Evolutionary conservation across 2,888 invertebrate genomes (phyloP), one percentile per base, ranked within the genome.

Genomic region (Hypolimnas misippus): DNA sequence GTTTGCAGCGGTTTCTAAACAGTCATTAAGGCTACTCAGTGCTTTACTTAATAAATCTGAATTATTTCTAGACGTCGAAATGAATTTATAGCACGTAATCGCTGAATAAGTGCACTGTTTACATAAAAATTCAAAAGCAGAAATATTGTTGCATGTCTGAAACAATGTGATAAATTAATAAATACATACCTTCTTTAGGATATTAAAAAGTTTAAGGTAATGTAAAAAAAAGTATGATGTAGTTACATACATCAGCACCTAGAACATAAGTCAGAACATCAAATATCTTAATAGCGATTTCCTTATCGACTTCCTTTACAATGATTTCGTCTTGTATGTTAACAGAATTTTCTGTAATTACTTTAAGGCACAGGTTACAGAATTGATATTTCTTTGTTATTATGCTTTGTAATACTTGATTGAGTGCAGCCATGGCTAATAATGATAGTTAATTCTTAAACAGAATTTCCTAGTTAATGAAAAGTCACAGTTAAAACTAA

Each of bases 311-410:
- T 10, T 74, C 68, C 42, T 76, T 74, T 21, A 85, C 59, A 35
- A 72, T 67, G 25, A 83, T 75, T 73, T 84, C 79, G 62, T 87
- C 83, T 25, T 78, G 73, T 42, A 82, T 56, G 46, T 71, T 66
- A 21, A 78, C 60, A 1, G 73, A 70, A 40, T 77, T 75, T 3
- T 70, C 70, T 3, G 65, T 14, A 12, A 77, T 44, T 4, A 65
- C 65, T 53, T 74, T 75, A 14, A 84, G 77, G 71, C 89, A 89
- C 46, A 89, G 70, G 62, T 83, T 82, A 66, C 89, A 89, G 62
- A 83, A 80, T 54, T 82, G 75, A 53, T 74, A 73, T 52, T 76
- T 75, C 12, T 75, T 77, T 33, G 74, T 75, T 44, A 86, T 61
- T 56, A 87, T 70, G 58, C 77, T 78, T 21, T 72, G 63, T 17